Conservation (phyloP, 2,113 vertebrate genomes). For the Myanophis thanlyinensis region DNA sequence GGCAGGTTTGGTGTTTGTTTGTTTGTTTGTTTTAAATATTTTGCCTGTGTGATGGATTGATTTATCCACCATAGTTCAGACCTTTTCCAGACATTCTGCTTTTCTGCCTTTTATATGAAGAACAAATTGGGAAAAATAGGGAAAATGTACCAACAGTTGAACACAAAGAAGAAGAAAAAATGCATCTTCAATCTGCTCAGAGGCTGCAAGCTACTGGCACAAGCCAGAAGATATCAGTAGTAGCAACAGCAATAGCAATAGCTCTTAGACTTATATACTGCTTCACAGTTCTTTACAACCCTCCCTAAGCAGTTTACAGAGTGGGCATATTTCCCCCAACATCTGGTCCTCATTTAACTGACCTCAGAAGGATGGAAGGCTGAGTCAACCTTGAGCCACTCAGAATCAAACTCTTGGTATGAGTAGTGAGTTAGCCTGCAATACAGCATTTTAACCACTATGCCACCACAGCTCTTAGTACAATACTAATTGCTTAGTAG, state of each 20-base stretch:
- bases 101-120: constrained; percentile 8
- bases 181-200: not conserved
- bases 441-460: too few species aligned
- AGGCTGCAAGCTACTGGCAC: not conserved
- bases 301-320: not conserved
- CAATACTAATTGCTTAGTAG: not conserved
- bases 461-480: too few species aligned
- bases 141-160: not conserved
- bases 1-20: constrained; percentile 77
- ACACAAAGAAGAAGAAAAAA: not conserved
- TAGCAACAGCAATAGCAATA: not conserved
- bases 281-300: not conserved
- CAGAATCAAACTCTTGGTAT: not conserved
- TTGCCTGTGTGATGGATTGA: constrained; percentile 82
- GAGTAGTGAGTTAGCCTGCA: too few species aligned
- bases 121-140: constrained; percentile 15
- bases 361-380: not conserved
- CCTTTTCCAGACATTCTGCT: constrained; percentile 50
- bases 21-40: constrained; percentile 41
- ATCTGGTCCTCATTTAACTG: not conserved
- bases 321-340: not conserved
- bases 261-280: not conserved
- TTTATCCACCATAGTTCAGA: constrained; percentile 79
- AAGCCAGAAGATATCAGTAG: not conserved
- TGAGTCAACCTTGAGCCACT: not conserved